Evolutionary conservation across 2,797 vertebrate species (phyloP), one percentile per base, ranked within the genome.

Genomic region (Echiichthys vipera): DNA sequence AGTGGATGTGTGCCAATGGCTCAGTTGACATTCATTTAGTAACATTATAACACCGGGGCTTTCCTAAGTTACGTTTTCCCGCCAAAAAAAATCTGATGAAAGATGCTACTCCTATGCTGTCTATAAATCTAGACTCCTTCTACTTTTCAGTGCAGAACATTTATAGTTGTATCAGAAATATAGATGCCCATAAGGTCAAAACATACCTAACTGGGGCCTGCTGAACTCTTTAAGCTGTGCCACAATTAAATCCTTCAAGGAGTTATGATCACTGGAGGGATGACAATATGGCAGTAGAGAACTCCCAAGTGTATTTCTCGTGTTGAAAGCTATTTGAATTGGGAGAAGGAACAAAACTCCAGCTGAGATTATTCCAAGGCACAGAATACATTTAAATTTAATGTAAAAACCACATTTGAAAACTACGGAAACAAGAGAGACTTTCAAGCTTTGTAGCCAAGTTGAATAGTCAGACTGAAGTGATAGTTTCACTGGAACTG

Each of bases 331-430:
- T 77, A 51, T 87, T 86, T 85, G 78, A 82, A 78, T 77, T 66
- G 54, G 63, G 53, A 82, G 40, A 58, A 4, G 63, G 80, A 73
- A 67, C 58, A 65, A n/a, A 72, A 75, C 43, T 85, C 81, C 77
- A 80, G 66, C 67, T 57, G 83, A 80, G 71, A 80, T 79, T 74
- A 77, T 59, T 84, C 80, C 77, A 72, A 81, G 68, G 59, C 50
- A 57, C 45, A 56, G 78, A 84, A 79, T 49, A 72, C 59, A 75
- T 84, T 69, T 54, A 59, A 68, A 69, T 73, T 25, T 81, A 62
- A 89, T 91, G 75, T 74, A 57, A 62, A 88, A 88, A 90, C 68
- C 88, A 84, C 81, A 81, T 65, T 61, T 71, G 47, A 85, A 78
- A 77, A 76, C 51, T 45, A 65, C 83, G 68, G 68, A 79, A 77